Evolutionary conservation across 2,888 invertebrate species (phyloP).

Genomic region (Nomada goodeniana): DNA sequence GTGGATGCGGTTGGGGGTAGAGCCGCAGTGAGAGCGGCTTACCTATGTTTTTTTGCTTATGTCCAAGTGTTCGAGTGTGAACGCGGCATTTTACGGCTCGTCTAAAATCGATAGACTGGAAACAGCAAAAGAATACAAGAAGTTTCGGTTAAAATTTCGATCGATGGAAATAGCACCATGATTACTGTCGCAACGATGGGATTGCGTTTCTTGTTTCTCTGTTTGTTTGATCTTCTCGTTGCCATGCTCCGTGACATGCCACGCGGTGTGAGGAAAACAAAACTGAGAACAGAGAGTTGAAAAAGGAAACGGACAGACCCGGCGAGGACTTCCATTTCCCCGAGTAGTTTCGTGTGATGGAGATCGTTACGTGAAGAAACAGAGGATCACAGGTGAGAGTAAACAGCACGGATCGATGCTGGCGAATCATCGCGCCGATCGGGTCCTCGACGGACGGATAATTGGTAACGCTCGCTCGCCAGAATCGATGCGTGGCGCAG

Average conservation of each 20-base stretch:
- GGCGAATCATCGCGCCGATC: neutral
- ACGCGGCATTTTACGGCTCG: constrained; percentile 77
- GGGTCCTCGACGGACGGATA: neutral
- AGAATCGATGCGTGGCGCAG: constrained; percentile 17
- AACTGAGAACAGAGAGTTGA: neutral
- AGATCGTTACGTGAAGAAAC: constrained; percentile 38
- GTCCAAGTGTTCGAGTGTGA: constrained; percentile 73
- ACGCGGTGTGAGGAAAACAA: constrained; percentile 42
- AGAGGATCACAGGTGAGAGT: constrained; percentile 38
- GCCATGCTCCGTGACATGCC: constrained; percentile 63
- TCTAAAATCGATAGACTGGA: constrained; percentile 82
- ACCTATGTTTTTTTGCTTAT: constrained; percentile 77
- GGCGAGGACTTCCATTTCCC: constrained; percentile 7
- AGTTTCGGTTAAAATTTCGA: constrained; percentile 62
- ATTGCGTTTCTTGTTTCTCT: constrained; percentile 10
- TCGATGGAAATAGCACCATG: constrained; percentile 25
- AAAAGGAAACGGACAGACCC: constrained; percentile 27
- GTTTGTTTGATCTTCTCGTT: neutral
- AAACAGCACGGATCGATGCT: constrained; percentile 24
- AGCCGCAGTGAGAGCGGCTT: constrained; percentile 72
- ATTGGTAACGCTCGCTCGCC: constrained; percentile 2
- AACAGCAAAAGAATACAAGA: constrained; percentile 75
- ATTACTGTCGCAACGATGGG: constrained; percentile 25
- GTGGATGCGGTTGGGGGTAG: constrained; percentile 60
- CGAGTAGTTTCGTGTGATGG: constrained; percentile 17